A percentile compares a stretch with the other conserved stretches of the same genome.
Evolutionary conservation across 2,113 vertebrate species (phyloP).

Genomic region (Burhinus bistriatus): DNA sequence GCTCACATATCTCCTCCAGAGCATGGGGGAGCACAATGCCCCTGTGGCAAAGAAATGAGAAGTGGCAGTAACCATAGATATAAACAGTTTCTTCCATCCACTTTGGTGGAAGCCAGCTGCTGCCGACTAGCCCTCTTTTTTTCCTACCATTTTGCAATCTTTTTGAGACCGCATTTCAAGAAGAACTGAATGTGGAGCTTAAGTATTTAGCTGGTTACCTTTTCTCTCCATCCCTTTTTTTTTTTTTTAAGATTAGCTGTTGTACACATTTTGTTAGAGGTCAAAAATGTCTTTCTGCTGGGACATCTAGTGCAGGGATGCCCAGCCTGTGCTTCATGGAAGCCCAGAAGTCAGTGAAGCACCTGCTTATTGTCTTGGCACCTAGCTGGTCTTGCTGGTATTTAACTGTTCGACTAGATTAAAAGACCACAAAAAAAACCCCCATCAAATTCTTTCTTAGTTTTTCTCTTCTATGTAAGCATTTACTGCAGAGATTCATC

Average conservation of each 20-base stretch:
- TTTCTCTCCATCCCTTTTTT: fast-evolving
- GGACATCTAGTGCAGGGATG: not conserved
- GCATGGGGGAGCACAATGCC: not conserved
- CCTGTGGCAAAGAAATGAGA: not conserved
- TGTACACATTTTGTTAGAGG: not conserved
- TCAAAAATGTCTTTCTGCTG: not conserved
- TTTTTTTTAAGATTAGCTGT: not conserved
- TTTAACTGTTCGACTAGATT: not conserved
- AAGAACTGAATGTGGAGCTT: not conserved
- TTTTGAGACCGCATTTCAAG: not conserved
- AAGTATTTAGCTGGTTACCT: not conserved
- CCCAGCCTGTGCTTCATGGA: not conserved
- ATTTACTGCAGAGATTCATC: not conserved
- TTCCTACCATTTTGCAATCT: not conserved
- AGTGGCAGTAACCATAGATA: not conserved
- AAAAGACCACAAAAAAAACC: not conserved
- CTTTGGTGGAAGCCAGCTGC: not conserved
- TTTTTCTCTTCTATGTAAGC: not conserved
- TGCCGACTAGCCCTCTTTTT: not conserved
- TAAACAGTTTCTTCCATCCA: not conserved
- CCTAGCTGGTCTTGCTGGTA: not conserved
- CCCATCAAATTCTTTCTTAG: not conserved
- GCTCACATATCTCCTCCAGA: not conserved
- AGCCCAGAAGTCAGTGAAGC: not conserved
- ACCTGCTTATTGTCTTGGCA: not conserved